Conservation (phyloP, 1,140 invertebrate species). For the Lerema accius region DNA sequence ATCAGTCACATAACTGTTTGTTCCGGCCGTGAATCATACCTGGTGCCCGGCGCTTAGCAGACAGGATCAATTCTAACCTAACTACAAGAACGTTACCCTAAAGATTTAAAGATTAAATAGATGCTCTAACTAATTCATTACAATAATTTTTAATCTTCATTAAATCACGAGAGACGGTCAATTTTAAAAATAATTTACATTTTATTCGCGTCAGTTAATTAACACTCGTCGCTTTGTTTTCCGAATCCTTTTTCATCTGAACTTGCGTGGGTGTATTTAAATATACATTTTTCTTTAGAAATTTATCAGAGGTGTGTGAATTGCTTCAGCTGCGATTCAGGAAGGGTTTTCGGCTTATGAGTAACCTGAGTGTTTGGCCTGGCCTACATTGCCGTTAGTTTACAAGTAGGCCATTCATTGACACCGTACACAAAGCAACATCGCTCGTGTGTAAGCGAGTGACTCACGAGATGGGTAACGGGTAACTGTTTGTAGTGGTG, state of each 20-base stretch:
- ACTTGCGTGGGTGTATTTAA: not conserved
- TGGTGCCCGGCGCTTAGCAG: too few relatives aligned
- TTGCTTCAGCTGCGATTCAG: slow-evolving; percentile 13
- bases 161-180: too few relatives aligned
- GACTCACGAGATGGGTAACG: not conserved
- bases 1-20: too few relatives aligned
- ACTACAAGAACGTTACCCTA: too few relatives aligned
- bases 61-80: too few relatives aligned
- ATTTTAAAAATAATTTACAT: not conserved
- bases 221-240: not conserved
- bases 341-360: slow-evolving; percentile 30
- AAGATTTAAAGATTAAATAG: too few relatives aligned
- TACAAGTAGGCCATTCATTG: slow-evolving; percentile 43
- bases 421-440: slow-evolving; percentile 36
- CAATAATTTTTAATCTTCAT: too few relatives aligned
- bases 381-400: slow-evolving; percentile 51
- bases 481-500: too few relatives aligned
- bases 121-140: too few relatives aligned
- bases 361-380: slow-evolving; percentile 43
- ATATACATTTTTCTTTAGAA: slow-evolving; percentile 6
- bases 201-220: not conserved
- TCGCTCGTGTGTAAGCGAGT: slow-evolving; percentile 10
- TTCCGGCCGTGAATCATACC: too few relatives aligned
- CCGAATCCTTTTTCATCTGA: not conserved
- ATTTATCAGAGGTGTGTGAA: slow-evolving; percentile 1